Conservation (phyloP, 1,140 invertebrate species). For the Rhopalosiphum maidis region DNA sequence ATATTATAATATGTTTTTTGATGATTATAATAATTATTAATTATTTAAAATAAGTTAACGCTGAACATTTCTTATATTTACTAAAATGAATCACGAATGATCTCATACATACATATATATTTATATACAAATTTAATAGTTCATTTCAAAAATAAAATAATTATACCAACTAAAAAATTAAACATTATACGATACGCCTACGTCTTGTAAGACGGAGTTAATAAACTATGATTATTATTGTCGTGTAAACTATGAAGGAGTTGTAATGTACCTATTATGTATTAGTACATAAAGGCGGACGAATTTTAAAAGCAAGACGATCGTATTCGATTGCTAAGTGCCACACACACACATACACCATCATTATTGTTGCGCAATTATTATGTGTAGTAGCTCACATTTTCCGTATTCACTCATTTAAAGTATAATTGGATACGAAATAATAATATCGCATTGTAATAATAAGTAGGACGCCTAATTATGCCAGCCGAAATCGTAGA, state of each 20-base stretch:
- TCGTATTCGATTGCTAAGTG: neutral
- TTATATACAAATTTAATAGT: neutral
- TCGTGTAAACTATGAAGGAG: neutral
- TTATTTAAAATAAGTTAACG: neutral
- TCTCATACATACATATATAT: neutral
- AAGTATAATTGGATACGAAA: constrained; percentile 9
- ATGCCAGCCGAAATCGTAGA: neutral
- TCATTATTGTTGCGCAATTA: neutral
- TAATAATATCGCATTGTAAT: neutral
- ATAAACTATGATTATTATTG: neutral
- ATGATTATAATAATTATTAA: neutral
- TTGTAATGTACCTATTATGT: neutral
- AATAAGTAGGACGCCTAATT: neutral
- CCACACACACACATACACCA: neutral
- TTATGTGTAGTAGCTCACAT: neutral
- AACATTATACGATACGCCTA: neutral
- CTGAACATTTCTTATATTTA: neutral
- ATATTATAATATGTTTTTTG: neutral
- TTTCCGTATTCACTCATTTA: neutral
- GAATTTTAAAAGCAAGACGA: neutral
- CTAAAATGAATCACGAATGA: neutral
- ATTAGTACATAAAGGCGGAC: neutral
- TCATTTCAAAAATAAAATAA: neutral
- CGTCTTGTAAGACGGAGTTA: neutral
- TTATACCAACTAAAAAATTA: neutral